phyloP scores from a whole-genome alignment of 2,797 vertebrate species.

The Alectoris magna region DNA sequence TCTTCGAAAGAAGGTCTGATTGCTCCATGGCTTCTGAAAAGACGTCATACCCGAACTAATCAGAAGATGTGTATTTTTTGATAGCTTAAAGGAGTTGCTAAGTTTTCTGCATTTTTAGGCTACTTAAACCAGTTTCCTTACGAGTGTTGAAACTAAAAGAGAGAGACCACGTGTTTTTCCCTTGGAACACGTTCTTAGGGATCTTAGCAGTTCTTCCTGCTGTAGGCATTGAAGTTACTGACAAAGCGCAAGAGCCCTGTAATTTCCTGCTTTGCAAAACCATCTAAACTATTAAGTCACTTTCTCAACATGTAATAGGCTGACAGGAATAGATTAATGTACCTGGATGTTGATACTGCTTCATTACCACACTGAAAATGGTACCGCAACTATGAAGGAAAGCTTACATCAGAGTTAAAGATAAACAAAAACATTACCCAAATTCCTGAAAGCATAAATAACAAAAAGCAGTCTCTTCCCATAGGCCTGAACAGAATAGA shows the following conservation, averaged over 20 bases:
- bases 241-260: neutral
- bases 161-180: neutral
- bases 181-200: neutral
- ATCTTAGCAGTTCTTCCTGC: conserved; percentile 14
- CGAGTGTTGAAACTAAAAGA: neutral
- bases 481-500: neutral
- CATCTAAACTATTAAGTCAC: neutral
- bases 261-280: conserved; percentile 21
- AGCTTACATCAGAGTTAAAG: neutral
- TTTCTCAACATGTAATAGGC: neutral
- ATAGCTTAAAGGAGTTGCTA: neutral
- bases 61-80: neutral
- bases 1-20: neutral
- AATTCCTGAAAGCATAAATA: neutral
- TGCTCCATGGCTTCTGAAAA: neutral
- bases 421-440: neutral
- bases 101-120: neutral
- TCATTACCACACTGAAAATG: neutral
- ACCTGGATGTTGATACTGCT: neutral
- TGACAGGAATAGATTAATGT: neutral
- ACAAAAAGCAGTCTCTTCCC: neutral
- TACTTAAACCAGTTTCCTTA: neutral
- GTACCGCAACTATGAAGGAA: neutral
- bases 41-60: neutral
- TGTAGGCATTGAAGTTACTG: neutral